A percentile compares a stretch with the other conserved stretches of the same genome.
Evolutionary conservation across 2,113 vertebrate species (phyloP).

Genomic region (Cochlearius cochlearius): DNA sequence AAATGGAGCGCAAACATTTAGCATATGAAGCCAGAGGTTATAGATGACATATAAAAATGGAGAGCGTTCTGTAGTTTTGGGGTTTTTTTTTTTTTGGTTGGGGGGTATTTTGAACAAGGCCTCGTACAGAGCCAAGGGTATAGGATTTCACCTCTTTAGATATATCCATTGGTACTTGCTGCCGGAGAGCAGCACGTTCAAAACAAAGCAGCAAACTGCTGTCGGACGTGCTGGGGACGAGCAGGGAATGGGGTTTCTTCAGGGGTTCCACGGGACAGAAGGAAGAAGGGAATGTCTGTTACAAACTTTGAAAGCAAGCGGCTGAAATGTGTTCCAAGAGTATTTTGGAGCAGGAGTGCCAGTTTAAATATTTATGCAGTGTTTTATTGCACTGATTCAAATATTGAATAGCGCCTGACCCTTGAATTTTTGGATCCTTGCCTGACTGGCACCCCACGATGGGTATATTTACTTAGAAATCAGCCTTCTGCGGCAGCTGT

Average conservation of each 20-base stretch:
- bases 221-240: constrained; percentile 21
- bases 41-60: background rate
- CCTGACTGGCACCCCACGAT: constrained; percentile 11
- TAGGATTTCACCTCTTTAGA: constrained; percentile 4
- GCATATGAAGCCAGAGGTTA: background rate
- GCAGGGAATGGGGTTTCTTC: background rate
- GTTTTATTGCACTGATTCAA: constrained; percentile 56
- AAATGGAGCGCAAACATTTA: background rate
- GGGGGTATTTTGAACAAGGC: background rate
- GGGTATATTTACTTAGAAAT: constrained; percentile 24
- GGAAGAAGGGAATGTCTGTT: constrained; percentile 40
- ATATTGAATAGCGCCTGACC: constrained; percentile 36
- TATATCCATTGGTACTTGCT: constrained; percentile 29
- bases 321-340: constrained; percentile 43
- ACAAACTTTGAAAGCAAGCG: constrained; percentile 49
- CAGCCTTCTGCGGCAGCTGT: constrained; percentile 22
- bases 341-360: constrained; percentile 49
- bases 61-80: background rate
- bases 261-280: background rate
- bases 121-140: background rate
- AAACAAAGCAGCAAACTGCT: constrained; percentile 16
- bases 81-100: background rate
- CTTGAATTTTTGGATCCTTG: constrained; percentile 43
- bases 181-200: background rate
- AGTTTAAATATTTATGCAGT: constrained; percentile 70